Evolutionary conservation across 2,113 vertebrate genomes (phyloP).

Genomic region (Meleagris gallopavo): DNA sequence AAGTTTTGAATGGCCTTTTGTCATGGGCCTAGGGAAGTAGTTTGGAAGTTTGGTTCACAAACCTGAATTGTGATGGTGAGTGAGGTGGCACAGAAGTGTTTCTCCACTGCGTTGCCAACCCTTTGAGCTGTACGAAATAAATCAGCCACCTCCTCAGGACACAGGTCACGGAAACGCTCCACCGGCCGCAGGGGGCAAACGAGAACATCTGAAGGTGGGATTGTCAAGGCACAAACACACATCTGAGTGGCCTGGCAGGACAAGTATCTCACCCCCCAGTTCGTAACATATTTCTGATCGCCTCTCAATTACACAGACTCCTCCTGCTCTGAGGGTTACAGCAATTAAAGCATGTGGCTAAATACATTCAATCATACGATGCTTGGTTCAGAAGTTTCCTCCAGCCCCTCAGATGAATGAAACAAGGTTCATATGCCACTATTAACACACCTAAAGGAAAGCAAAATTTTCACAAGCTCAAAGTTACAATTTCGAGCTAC

Average conservation of each 20-base stretch:
- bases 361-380: background rate
- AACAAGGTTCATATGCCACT: background rate
- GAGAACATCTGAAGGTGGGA: conserved; percentile 83
- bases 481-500: background rate
- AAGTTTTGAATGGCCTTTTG: background rate
- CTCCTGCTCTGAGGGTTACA: background rate
- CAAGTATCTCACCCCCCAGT: background rate
- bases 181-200: conserved; percentile 87
- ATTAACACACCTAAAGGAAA: background rate
- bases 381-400: background rate
- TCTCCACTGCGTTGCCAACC: conserved; percentile 86
- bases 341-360: background rate
- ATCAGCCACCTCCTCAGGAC: conserved; percentile 86
- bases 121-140: conserved; percentile 83
- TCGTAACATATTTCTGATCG: background rate
- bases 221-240: conserved; percentile 75
- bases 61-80: conserved; percentile 92
- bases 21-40: background rate
- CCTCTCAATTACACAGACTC: background rate
- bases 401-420: background rate
- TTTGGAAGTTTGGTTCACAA: conserved; percentile 15
- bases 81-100: conserved; percentile 86
- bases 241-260: background rate
- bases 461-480: background rate
- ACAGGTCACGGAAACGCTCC: conserved; percentile 88